Percentiles rank a stretch among this genome's conserved stretches.
phyloP scores from a whole-genome alignment of 2,888 invertebrate species.

The Mimumesa dahlbomi region DNA sequence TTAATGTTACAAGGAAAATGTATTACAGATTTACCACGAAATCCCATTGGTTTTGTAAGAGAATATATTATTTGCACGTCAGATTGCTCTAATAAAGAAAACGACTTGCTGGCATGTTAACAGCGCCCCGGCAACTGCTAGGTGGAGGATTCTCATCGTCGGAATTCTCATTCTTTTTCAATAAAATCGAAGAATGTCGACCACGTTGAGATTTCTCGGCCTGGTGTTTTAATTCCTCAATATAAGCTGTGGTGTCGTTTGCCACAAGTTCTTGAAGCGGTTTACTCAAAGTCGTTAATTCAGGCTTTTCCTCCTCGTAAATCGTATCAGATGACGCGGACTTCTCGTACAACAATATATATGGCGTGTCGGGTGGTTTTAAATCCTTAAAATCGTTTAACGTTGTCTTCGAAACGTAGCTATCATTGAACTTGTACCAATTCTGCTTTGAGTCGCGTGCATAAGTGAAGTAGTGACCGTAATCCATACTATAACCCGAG shows the following conservation, averaged over 20 bases:
- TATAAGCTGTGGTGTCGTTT: constrained; percentile 67
- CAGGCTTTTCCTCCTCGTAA: constrained; percentile 70
- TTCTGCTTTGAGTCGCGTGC: constrained; percentile 85
- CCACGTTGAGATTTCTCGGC: constrained; percentile 62
- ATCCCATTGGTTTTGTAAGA: constrained; percentile 27
- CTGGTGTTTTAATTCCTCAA: constrained; percentile 70
- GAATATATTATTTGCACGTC: constrained; percentile 32
- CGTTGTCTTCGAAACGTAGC: constrained; percentile 84
- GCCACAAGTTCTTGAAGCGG: constrained; percentile 72
- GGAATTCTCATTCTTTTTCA: constrained; percentile 70
- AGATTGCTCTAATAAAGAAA: constrained; percentile 67
- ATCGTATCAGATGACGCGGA: constrained; percentile 70
- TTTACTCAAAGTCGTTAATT: constrained; percentile 68
- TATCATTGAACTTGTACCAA: constrained; percentile 93
- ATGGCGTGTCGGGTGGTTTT: constrained; percentile 89
- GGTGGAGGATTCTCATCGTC: constrained; percentile 82
- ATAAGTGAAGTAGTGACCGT: constrained; percentile 93
- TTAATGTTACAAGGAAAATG: constrained; percentile 28
- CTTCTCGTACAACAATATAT: constrained; percentile 88
- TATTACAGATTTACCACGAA: constrained; percentile 34
- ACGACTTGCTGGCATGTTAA: constrained; percentile 67
- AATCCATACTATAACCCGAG: constrained; percentile 90
- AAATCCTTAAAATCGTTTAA: constrained; percentile 84
- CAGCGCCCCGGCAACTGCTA: constrained; percentile 81
- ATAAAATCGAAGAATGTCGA: constrained; percentile 23